Conservation (phyloP, 2,113 vertebrate species). For the Silurus meridionalis region DNA sequence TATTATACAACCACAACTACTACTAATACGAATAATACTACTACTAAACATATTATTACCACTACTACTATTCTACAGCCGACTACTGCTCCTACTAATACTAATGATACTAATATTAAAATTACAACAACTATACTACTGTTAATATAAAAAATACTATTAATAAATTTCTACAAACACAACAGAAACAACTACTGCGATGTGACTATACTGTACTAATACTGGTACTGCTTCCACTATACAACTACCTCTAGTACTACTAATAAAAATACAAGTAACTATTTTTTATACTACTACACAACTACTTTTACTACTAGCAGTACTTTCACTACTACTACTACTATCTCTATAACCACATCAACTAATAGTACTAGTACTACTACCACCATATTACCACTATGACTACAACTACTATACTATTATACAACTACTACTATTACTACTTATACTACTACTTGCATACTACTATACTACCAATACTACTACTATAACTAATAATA, state of each 20-base stretch:
- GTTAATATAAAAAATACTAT: background rate
- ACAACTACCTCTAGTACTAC: background rate
- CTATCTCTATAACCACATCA: background rate
- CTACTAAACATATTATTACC: too few species aligned
- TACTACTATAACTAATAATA: background rate
- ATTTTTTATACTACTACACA: too few species aligned
- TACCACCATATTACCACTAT: background rate
- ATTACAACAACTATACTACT: too few species aligned
- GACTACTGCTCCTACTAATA: too few species aligned
- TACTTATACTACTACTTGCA: too few species aligned
- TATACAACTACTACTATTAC: background rate
- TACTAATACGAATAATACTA: too few species aligned
- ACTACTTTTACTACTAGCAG: background rate
- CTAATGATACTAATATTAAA: too few species aligned
- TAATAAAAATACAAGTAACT: background rate
- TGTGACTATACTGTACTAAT: background rate
- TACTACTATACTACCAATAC: background rate
- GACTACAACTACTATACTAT: background rate
- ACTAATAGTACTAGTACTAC: background rate
- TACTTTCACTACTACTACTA: background rate
- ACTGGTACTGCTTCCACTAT: too few species aligned
- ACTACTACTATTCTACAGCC: too few species aligned
- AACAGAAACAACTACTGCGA: background rate
- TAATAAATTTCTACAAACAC: background rate
- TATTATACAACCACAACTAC: too few species aligned